phyloP scores from a whole-genome alignment of 1,140 invertebrate species.

The Trichogramma pretiosum region DNA sequence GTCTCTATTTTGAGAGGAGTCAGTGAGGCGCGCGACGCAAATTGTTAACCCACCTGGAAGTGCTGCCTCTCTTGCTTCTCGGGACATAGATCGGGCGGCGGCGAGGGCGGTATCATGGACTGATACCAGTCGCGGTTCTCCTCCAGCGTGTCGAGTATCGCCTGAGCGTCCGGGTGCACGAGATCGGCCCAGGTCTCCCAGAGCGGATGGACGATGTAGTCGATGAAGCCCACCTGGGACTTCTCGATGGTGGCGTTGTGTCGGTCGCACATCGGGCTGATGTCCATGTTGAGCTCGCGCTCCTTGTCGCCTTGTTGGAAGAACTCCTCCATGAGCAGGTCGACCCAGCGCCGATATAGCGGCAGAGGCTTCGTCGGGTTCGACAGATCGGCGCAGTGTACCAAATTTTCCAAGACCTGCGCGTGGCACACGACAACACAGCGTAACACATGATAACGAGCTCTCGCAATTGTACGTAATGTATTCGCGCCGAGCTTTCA shows the following conservation, averaged over 20 bases:
- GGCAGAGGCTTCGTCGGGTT: constrained; percentile 97
- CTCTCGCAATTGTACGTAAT: no score
- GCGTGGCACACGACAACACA: no score
- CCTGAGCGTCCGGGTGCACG: constrained; percentile 96
- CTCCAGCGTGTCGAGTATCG: constrained; percentile 94
- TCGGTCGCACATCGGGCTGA: constrained; percentile 96
- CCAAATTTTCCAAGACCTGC: constrained; percentile 95
- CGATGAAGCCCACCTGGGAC: constrained; percentile 96
- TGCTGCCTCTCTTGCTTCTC: constrained; percentile 62
- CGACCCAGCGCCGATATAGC: constrained; percentile 88
- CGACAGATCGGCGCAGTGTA: constrained; percentile 97
- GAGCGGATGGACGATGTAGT: constrained; percentile 97
- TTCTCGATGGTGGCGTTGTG: constrained; percentile 95
- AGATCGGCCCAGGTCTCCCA: constrained; percentile 99
- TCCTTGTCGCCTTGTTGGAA: constrained; percentile 93
- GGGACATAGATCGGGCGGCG: constrained; percentile 49
- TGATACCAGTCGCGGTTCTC: constrained; percentile 98
- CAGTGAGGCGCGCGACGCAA: no score
- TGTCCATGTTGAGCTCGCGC: constrained; percentile 85
- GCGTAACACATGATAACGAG: no score
- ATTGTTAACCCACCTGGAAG: constrained; percentile 48
- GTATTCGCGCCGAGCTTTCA: no score
- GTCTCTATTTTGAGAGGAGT: no score
- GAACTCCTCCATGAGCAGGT: constrained; percentile 93
- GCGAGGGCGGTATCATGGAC: constrained; percentile 72